Evolutionary conservation across 2,888 invertebrate species (phyloP), one percentile per base, ranked within the genome.

Genomic region (Drosophila setosimentum): DNA sequence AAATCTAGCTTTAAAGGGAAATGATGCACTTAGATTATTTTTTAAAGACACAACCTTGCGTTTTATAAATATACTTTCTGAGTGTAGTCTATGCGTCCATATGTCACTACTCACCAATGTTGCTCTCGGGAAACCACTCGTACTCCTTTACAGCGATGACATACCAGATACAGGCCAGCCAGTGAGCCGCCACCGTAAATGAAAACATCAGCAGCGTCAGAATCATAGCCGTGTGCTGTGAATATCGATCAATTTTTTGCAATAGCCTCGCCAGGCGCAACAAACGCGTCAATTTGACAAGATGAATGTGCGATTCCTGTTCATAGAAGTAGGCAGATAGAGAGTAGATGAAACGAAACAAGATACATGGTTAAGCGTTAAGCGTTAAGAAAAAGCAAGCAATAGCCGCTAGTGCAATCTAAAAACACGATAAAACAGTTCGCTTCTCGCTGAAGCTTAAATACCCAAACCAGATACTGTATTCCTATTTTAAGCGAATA

Each of bases 111-210:
- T 95, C 94, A 98, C 98, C 97, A 85, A 97, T 95, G 93, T 97
- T 96, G 97, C 97, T 89, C 57, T 86, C 85, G 64, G 85, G 85
- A 78, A 89, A 87, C 88, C 88, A 86, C 67, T 95, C 94, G 77
- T 96, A 95, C 93, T 98, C 98, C 91, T 96, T 96, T 90, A 97
- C 97, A 11, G 98, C 99, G 86, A 99, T 98, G 84, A 98, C 97
- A 94, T 97, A 99, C 99, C 99, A 99, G 87, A 99, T 96, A 93
- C 99, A 99, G 18, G 99, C 99, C 75, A 99, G 94, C 99, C 99
- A 99, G 93, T 99, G 99, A 4, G 99, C 98, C 61, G 98, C 96
- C 84, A 99, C 94, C 50, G 98, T 97, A 94, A 99, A 99, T 87
- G 97, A 97, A 66, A 98, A 95, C 98, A 99, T 98, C 88, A 99